phyloP scores from a whole-genome alignment of 64 coral and sea anemone species.

The Pocillopora verrucosa region DNA sequence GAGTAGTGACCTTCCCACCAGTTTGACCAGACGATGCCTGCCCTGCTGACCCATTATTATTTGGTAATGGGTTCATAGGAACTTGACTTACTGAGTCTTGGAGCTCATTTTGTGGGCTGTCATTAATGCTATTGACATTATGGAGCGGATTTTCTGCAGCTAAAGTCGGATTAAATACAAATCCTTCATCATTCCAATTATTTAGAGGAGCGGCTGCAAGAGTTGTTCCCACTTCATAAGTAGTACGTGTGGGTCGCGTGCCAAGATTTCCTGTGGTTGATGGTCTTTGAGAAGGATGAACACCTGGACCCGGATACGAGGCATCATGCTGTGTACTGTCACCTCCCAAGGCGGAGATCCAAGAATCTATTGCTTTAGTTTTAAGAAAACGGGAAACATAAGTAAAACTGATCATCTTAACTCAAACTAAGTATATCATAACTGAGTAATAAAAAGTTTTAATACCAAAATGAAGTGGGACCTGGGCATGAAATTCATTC shows the following conservation, averaged over 20 bases:
- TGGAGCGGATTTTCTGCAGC: neutral
- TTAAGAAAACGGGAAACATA: neutral
- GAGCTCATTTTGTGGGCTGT: neutral
- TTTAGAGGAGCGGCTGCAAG: neutral
- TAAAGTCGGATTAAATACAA: neutral
- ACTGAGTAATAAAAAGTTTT: too few species aligned
- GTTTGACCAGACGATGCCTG: neutral
- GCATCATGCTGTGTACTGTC: neutral
- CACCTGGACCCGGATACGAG: neutral
- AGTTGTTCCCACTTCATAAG: neutral
- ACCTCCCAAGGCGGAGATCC: slow-evolving; percentile 11
- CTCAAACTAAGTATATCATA: too few species aligned
- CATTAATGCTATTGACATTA: neutral
- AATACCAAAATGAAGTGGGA: too few species aligned
- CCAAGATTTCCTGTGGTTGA: neutral
- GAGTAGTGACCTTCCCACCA: neutral
- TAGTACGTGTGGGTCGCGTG: neutral
- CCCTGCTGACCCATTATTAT: neutral
- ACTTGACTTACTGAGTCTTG: neutral
- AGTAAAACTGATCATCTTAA: too few species aligned
- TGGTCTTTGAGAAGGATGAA: neutral
- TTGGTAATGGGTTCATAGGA: neutral
- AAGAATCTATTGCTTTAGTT: slow-evolving; percentile 5
- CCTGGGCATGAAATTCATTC: too few species aligned
- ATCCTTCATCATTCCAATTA: neutral